Percentiles rank a stretch among this genome's conserved stretches.
phyloP scores from a whole-genome alignment of 2,797 vertebrate species.

The Anas capensis region DNA sequence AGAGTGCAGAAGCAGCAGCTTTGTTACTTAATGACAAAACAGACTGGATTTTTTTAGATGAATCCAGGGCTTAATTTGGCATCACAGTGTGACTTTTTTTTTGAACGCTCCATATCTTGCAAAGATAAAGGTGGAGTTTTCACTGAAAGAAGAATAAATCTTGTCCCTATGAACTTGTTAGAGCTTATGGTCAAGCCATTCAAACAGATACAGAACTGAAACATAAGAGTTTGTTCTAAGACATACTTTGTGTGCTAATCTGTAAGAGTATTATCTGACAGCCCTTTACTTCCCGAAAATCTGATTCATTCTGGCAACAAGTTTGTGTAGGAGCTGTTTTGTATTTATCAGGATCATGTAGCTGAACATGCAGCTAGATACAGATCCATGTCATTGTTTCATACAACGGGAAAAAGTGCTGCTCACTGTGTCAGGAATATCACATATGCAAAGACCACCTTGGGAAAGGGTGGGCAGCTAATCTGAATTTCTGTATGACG shows the following conservation, averaged over 20 bases:
- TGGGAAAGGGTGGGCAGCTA: not conserved
- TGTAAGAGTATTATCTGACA: not conserved
- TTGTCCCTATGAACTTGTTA: not conserved
- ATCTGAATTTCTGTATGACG: not conserved
- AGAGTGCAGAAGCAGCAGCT: not conserved
- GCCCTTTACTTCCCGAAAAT: not conserved
- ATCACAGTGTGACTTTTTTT: not conserved
- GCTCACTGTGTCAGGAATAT: not conserved
- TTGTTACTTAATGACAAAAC: constrained; percentile 2
- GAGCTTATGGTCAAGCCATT: not conserved
- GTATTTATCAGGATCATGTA: not conserved
- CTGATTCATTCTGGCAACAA: not conserved
- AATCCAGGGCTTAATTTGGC: not conserved
- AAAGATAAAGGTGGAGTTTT: not conserved
- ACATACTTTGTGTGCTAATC: not conserved
- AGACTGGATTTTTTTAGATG: not conserved
- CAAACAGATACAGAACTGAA: not conserved
- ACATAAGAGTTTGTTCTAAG: not conserved
- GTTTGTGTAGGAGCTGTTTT: not conserved
- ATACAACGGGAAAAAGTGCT: not conserved
- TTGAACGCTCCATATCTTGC: not conserved
- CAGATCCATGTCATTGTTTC: not conserved
- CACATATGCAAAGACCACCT: not conserved
- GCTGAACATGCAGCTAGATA: not conserved
- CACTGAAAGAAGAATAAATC: not conserved